These are phyloP conservation scores for Drosophila novamexicana DNA, from an alignment of 1,140 invertebrate genomes.

Conservation along the genomic window DNA sequence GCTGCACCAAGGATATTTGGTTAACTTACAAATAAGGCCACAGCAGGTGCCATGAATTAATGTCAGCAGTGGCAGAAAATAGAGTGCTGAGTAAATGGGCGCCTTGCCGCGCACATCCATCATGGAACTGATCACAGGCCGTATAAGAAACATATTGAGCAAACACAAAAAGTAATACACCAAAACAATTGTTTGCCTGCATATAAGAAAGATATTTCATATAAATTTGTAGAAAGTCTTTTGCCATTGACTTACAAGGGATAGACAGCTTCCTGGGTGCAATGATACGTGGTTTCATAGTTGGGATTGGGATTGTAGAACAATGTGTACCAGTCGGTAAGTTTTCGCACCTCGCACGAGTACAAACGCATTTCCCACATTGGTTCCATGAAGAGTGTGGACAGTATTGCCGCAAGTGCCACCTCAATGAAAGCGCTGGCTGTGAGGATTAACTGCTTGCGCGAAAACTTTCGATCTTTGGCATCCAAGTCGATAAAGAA, in stretches of 20 bases:
- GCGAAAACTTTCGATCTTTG: conserved; percentile 90
- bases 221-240: neutral
- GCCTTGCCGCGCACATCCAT: conserved; percentile 73
- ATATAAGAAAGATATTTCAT: conserved; percentile 66
- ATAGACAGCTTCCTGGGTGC: conserved; percentile 98
- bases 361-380: conserved; percentile 89
- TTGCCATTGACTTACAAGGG: conserved; percentile 91
- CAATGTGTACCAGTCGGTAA: conserved; percentile 98
- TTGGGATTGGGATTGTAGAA: conserved; percentile 97
- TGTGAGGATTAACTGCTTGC: conserved; percentile 89
- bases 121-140: conserved; percentile 64
- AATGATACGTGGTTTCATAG: conserved; percentile 94
- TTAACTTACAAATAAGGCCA: conserved; percentile 89
- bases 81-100: conserved; percentile 93
- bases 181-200: conserved; percentile 97
- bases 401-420: conserved; percentile 88
- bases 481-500: conserved; percentile 95
- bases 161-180: conserved; percentile 95
- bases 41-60: conserved; percentile 95
- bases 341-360: conserved; percentile 90
- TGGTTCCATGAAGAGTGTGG: conserved; percentile 91
- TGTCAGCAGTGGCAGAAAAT: conserved; percentile 96
- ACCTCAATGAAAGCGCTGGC: conserved; percentile 93
- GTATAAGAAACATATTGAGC: conserved; percentile 90
- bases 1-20: neutral